Base-by-base conservation (phyloP, 2,113 vertebrate species). In the Ptyas mucosa region DNA sequence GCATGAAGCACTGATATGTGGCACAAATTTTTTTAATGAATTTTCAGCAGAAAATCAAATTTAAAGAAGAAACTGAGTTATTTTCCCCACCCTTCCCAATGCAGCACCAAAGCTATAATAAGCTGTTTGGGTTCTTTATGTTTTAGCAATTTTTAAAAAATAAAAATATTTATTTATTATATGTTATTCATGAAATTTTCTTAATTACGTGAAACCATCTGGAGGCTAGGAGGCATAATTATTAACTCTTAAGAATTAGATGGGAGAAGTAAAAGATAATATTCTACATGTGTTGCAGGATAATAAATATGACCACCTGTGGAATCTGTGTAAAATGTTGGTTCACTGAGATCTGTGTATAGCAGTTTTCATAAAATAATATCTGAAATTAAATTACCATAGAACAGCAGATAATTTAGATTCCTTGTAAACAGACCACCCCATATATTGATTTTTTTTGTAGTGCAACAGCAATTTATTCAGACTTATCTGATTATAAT, bases 1-100 rank as follows among this genome's bases (percentile, higher is more conserved):
- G 93, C 93, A 94, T 92, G 93, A 96, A 95, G 92, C 95, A 91
- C 94, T 61, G 26, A 93, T 94, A 94, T 93, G 94, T 93, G 94
- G 95, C 95, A 94, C 91, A 89, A 89, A 95, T 94, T 93, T 75
- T 75, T 81, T 29, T 29, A 94, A 29, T 20, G 26, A 55, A 93
- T 94, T 93, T 95, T 10, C 61, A 90, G 90, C 95, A 95, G 18
- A 81, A 81, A 39, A 43, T 43, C 34, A 89, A 87, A 54, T 69
- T 92, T 85, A 95, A 96, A 89, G 49, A 90, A 95, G 51, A 95
- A 90, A 69, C 39, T 86, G 85, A 86, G 75, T 95, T 81, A 39
- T 7, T 81, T 81, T 9, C 34, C 7, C n/a, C 18, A 8, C 34
- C 6, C 2, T 20, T 7, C 15, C 7, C 34, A 81, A 46, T 39